phyloP scores from a whole-genome alignment of 2,888 invertebrate genomes.

The Leptinotarsa rubiginosa region DNA sequence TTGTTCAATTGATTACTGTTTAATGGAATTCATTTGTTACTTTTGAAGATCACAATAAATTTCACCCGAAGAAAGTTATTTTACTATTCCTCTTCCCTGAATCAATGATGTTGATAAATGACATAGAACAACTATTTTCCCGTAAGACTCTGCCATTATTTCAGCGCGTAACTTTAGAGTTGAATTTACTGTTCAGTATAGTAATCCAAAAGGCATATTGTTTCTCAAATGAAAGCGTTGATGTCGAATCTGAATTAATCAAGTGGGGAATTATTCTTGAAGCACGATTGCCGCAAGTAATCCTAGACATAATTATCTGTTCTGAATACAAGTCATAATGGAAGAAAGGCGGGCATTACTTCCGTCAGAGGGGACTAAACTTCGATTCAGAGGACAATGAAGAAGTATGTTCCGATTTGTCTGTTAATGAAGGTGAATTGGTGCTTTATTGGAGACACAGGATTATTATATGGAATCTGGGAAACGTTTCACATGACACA shows the following conservation, averaged over 20 bases:
- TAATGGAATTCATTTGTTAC: too few relatives aligned
- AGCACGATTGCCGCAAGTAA: not conserved
- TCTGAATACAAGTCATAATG: constrained; percentile 7
- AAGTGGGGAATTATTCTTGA: not conserved
- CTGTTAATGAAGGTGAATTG: not conserved
- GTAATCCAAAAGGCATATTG: constrained; percentile 47
- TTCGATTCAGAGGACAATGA: not conserved
- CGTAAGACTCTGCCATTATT: too few relatives aligned
- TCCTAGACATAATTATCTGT: not conserved
- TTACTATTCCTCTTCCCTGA: too few relatives aligned
- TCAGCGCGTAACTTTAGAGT: constrained; percentile 10
- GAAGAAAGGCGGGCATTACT: not conserved
- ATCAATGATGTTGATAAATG: too few relatives aligned
- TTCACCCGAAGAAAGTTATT: too few relatives aligned
- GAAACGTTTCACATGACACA: not conserved
- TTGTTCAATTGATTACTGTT: too few relatives aligned
- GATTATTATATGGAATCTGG: not conserved
- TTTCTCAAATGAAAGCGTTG: constrained; percentile 46
- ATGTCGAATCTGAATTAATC: constrained; percentile 33
- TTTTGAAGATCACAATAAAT: too few relatives aligned
- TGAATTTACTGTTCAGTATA: constrained; percentile 28
- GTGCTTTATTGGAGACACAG: not conserved
- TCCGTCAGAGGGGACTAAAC: not conserved
- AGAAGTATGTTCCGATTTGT: not conserved
- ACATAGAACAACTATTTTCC: too few relatives aligned